Conservation (phyloP, 2,888 invertebrate species). For the Chironomus tentans region DNA sequence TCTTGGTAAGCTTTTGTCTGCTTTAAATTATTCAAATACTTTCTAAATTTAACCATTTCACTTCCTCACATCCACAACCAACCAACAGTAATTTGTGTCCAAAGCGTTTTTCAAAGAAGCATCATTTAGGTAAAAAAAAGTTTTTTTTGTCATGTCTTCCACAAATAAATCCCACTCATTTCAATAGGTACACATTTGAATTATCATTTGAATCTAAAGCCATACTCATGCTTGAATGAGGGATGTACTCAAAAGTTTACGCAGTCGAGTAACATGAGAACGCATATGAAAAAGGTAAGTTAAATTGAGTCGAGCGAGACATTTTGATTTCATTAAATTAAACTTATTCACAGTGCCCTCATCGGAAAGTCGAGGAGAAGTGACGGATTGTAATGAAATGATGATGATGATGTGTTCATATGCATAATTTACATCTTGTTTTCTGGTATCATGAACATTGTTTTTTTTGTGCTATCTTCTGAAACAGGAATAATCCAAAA, state of each 20-base stretch:
- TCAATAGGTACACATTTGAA: constrained; percentile 61
- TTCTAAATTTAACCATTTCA: constrained; percentile 29
- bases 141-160: too few species aligned
- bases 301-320: too few species aligned
- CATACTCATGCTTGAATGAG: constrained; percentile 58
- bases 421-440: too few species aligned
- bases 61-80: constrained; percentile 30
- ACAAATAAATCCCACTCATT: neutral
- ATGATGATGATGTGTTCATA: too few species aligned
- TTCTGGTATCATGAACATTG: too few species aligned
- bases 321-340: too few species aligned
- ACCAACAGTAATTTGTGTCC: constrained; percentile 45
- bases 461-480: too few species aligned
- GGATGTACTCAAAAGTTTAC: constrained; percentile 69
- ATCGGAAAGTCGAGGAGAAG: too few species aligned
- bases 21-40: neutral
- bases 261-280: constrained; percentile 80
- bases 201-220: constrained; percentile 56
- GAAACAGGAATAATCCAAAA: too few species aligned
- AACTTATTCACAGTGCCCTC: too few species aligned
- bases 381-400: too few species aligned
- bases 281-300: constrained; percentile 53
- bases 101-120: constrained; percentile 78
- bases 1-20: constrained; percentile 38
- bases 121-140: constrained; percentile 50